These are phyloP conservation scores for Forbesichthys agassizii DNA, from an alignment of 2,113 vertebrate species.

Conservation along the genomic window DNA sequence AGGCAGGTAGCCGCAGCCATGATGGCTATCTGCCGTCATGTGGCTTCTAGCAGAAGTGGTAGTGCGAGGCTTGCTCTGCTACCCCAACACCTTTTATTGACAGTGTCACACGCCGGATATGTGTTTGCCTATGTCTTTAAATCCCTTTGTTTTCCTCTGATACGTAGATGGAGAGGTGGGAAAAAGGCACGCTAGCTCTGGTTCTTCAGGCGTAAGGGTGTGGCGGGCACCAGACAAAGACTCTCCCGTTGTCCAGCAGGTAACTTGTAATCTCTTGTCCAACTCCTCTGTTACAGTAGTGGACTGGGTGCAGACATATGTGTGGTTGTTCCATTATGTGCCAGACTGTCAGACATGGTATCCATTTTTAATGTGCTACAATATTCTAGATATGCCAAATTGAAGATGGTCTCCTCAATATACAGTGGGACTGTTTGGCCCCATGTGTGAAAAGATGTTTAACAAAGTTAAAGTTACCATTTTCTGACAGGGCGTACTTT, in stretches of 20 bases:
- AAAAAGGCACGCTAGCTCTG: conserved; percentile 25
- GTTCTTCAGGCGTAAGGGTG: conserved; percentile 30
- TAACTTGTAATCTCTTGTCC: conserved; percentile 27
- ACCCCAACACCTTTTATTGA: conserved; percentile 55
- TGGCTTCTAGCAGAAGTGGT: too few relatives aligned
- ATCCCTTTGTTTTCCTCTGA: conserved; percentile 61
- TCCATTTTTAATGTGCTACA: too few relatives aligned
- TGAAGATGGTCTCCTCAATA: too few relatives aligned
- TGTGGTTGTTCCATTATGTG: too few relatives aligned
- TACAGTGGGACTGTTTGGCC: too few relatives aligned
- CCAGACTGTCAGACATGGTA: too few relatives aligned
- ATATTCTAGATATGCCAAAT: too few relatives aligned
- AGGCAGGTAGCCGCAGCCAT: background rate
- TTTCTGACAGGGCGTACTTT: too few relatives aligned
- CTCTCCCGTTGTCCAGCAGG: conserved; percentile 43
- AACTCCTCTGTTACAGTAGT: background rate
- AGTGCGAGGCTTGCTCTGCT: conserved; percentile 23
- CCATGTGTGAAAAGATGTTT: too few relatives aligned
- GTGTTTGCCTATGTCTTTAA: conserved; percentile 8
- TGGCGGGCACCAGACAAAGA: conserved; percentile 31
- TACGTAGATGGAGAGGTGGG: conserved; percentile 44
- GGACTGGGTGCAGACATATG: too few relatives aligned
- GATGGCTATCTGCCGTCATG: background rate
- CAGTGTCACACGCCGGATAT: conserved; percentile 51
- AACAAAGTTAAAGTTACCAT: too few relatives aligned